Percentiles rank a stretch among this genome's conserved stretches.
Conservation (phyloP, 2,888 invertebrate genomes). For the Callyntrura sp. region DNA sequence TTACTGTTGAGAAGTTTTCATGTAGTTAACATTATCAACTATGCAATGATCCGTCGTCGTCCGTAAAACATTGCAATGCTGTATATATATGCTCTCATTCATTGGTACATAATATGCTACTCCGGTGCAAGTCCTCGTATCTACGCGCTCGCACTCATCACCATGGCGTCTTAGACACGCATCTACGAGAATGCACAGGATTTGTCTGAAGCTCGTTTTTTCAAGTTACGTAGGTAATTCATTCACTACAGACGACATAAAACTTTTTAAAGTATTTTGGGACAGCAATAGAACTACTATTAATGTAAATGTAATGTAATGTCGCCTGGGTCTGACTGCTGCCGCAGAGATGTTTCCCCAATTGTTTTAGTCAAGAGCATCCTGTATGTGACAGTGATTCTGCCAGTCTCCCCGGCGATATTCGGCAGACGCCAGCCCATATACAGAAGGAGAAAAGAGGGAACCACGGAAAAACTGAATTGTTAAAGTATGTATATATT, state of each 20-base stretch:
- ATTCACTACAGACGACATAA: slow-evolving; percentile 1
- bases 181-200: neutral
- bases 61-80: neutral
- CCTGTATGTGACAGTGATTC: slow-evolving; percentile 6
- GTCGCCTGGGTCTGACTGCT: neutral
- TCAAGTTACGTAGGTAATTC: neutral
- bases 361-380: slow-evolving; percentile 16
- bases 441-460: neutral
- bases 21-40: neutral
- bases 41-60: neutral
- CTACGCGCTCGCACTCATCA: neutral
- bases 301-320: slow-evolving; percentile 36
- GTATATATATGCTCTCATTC: neutral
- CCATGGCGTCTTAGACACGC: neutral
- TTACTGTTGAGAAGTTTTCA: neutral
- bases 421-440: neutral
- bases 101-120: neutral
- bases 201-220: neutral
- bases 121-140: neutral
- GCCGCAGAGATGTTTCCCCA: slow-evolving; percentile 15
- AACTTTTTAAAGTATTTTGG: slow-evolving; percentile 15
- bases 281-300: slow-evolving; percentile 33
- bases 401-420: slow-evolving; percentile 13
- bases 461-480: slow-evolving; percentile 18
- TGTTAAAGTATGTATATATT: slow-evolving; percentile 36